These are phyloP conservation scores for Anoura caudifer DNA, from an alignment of 2,113 vertebrate genomes.

Conservation along the genomic window DNA sequence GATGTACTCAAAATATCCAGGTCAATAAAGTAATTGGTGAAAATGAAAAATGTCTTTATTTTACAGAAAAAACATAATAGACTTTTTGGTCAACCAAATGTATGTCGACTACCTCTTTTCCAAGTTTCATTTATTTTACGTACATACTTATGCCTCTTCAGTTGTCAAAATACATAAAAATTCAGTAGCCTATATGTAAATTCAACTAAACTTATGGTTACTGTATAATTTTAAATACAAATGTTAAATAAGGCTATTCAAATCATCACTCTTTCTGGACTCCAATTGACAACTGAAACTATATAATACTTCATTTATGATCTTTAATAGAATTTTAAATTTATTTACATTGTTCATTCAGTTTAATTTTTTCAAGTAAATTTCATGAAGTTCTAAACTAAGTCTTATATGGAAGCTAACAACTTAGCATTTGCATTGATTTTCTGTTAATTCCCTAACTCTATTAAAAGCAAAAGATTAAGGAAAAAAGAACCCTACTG, in stretches of 20 bases:
- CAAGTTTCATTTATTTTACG: background rate
- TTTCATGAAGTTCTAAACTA: background rate
- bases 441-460: slow-evolving; percentile 8
- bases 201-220: background rate
- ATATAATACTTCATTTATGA: slow-evolving; percentile 22
- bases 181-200: background rate
- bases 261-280: background rate
- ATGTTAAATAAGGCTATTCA: background rate
- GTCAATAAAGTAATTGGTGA: no score
- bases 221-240: background rate
- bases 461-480: background rate
- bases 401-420: background rate
- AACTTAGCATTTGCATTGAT: background rate
- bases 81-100: no score
- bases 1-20: no score
- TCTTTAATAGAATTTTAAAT: background rate
- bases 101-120: background rate
- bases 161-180: background rate
- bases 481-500: background rate
- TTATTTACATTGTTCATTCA: background rate
- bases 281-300: background rate
- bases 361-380: slow-evolving; percentile 7
- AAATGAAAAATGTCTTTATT: no score
- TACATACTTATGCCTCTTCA: background rate
- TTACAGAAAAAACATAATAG: no score